Evolutionary conservation across 92 coral and sea anemone species (phyloP), one percentile per base, ranked within the genome.

Genomic region (Siderastrea siderea): DNA sequence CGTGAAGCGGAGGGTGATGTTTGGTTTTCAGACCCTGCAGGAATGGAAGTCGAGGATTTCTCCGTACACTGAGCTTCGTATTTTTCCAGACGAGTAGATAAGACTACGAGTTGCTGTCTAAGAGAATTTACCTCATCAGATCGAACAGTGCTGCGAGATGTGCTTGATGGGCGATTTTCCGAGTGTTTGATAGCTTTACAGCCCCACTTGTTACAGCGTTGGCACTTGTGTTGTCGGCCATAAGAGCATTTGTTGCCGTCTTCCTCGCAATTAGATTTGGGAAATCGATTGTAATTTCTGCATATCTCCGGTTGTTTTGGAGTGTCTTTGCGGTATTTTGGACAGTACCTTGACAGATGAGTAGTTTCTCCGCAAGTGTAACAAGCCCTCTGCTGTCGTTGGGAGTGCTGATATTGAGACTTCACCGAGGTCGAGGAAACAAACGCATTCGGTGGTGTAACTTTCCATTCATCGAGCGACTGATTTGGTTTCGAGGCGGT

Each of bases 401-500:
- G 73, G 26, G 83, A 47, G 11, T 70, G 72, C 64, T n/a, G 65
- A 75, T 53, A 45, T 74, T 72, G 78, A 60, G 61, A 12, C 44
- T 72, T 47, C n/a, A 79, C 4, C 14, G 63, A 43, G 45, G 89
- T 50, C 7, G 83, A 76, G 12, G 89, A 48, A 52, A 63, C 89
- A 70, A 60, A 75, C 10, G 83, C 68, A 85, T 62, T 76, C 47
- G 83, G 68, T 75, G 65, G 17, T 62, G 59, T 67, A 2, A 69
- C 63, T 75, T 85, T 74, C 90, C 86, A 78, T 79, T 90, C 89
- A 50, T 79, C 93, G n/a, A 90, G 63, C 85, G 83, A 84, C 59
- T 47, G 48, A 69, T 68, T 77, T 74, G 86, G 11, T 49, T 85
- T 46, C 61, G 86, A 84, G 63, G 74, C 69, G 65, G 78, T 82